Base-by-base conservation (phyloP, 2,888 invertebrate species). In the Linyphia triangularis region DNA sequence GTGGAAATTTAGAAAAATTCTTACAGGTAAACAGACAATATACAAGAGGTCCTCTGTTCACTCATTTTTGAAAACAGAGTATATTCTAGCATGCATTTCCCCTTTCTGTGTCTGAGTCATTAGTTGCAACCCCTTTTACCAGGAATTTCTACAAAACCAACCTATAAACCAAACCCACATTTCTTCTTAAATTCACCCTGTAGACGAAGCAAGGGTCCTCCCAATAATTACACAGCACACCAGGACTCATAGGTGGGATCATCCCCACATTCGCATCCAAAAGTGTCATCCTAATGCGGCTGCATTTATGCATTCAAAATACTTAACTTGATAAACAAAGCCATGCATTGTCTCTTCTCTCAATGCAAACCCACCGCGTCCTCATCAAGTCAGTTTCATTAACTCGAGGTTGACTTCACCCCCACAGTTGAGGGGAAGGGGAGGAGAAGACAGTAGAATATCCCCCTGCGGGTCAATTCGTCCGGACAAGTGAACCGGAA, bases 401-500 rank as follows among this genome's bases (percentile, higher is more conserved):
- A 51, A 51, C 13, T 33, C 33, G 16, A n/a, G n/a, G 16, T 16
- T 16, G 13, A 10, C 51, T 5, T 16, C 51, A 51, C 16, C 13
- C n/a, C 5, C 9, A 9, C 51, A 51, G n/a, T n/a, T 51, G 5
- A 51, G 5, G 13, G 51, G 13, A 1, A 43, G 51, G 51, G 6
- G 51, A n/a, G 51, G n/a, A 16, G 51, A n/a, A n/a, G n/a, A n/a
- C 16, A n/a, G 16, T 51, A n/a, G 13, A 51, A 51, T 5, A 13
- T 16, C 51, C 3, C 51, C 16, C 43, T 26, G 28, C 51, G 57
- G 73, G 72, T 22, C 73, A 75, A 51, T 73, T 65, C 63, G 72
- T 61, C 65, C 43, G 73, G 73, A 28, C 69, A 59, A 69, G 33
- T 51, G 83, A 70, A 83, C 73, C 83, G 83, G 73, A 83, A 69